Evolutionary conservation across 2,888 invertebrate genomes (phyloP).

Genomic region (Lepidocyrtoides sp.): DNA sequence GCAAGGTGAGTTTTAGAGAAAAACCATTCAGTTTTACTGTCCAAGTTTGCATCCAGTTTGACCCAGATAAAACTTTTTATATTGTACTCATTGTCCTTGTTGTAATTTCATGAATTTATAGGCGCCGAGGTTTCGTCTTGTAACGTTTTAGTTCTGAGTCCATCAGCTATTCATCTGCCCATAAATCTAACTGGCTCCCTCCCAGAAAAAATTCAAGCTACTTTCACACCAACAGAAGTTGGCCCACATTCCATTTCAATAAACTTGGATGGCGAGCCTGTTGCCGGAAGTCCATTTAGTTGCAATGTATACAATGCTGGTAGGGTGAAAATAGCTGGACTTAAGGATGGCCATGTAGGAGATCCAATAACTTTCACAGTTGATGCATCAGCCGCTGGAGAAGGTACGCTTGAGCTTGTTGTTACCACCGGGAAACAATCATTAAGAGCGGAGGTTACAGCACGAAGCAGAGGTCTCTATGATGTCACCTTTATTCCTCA

Average conservation of each 20-base stretch:
- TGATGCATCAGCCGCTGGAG: conserved; percentile 97
- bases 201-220: conserved; percentile 91
- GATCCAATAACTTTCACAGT: conserved; percentile 97
- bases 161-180: conserved; percentile 93
- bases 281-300: conserved; percentile 96
- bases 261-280: conserved; percentile 93
- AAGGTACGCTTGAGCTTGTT: conserved; percentile 96
- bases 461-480: conserved; percentile 95
- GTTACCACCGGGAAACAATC: conserved; percentile 96
- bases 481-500: conserved; percentile 97
- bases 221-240: conserved; percentile 95
- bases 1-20: conserved; percentile 85
- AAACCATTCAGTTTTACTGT: not conserved
- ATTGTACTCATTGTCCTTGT: not conserved
- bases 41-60: conserved; percentile 15
- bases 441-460: conserved; percentile 95
- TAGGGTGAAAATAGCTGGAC: conserved; percentile 88
- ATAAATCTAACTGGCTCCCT: conserved; percentile 89
- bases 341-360: conserved; percentile 89
- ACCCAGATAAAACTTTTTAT: conserved; percentile 20
- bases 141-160: conserved; percentile 91
- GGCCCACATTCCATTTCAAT: conserved; percentile 94
- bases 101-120: conserved; percentile 44
- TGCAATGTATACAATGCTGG: conserved; percentile 97
- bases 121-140: conserved; percentile 86